Conservation (phyloP, 2,797 vertebrate genomes). For the Arvicola amphibius region DNA sequence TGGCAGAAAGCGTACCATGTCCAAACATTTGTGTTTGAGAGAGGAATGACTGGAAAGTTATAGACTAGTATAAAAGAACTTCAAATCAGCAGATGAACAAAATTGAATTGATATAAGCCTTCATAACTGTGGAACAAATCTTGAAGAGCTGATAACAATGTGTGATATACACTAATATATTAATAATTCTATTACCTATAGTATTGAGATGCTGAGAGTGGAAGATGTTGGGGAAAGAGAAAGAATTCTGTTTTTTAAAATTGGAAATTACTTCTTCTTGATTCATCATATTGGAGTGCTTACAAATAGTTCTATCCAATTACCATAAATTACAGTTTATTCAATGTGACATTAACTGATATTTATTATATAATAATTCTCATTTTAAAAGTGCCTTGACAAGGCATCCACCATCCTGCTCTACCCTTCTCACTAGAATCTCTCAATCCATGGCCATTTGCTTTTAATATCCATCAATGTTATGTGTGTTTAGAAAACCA, state of each 20-base stretch:
- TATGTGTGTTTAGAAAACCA: background rate
- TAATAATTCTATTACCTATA: background rate
- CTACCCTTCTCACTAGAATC: background rate
- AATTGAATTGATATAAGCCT: background rate
- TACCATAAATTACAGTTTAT: background rate
- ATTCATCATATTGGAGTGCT: background rate
- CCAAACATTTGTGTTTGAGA: background rate
- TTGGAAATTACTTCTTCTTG: background rate
- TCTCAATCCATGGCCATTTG: background rate
- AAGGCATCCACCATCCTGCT: background rate
- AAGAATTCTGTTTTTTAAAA: background rate
- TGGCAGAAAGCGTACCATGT: background rate
- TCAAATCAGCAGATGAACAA: background rate
- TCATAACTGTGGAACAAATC: background rate
- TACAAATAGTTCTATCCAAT: background rate
- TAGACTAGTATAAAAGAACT: background rate
- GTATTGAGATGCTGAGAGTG: background rate
- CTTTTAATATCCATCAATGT: background rate
- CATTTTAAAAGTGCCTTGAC: background rate
- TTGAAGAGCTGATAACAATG: background rate
- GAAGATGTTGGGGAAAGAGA: background rate
- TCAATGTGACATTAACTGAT: background rate
- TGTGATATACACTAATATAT: background rate
- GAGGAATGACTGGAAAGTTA: background rate
- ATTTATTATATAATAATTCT: background rate